Base-by-base conservation (phyloP, 1,140 invertebrate genomes). In the Adoxophyes honmai region DNA sequence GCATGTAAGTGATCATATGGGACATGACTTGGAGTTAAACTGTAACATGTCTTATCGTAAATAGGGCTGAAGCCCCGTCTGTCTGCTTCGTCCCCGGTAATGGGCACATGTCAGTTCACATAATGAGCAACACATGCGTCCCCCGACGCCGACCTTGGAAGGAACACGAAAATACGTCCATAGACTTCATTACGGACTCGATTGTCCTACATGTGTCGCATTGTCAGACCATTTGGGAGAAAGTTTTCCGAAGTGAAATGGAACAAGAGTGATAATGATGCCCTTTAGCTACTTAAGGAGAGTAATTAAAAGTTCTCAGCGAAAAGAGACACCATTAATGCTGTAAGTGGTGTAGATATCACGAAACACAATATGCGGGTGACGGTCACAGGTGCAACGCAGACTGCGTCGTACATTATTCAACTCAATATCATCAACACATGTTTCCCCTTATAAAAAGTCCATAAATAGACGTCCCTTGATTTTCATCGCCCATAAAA, bases 401-500 rank as follows among this genome's bases (percentile, higher is more conserved):
- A 65, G 66, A 64, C 42, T 48, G 42, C 57, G 61, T 60, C 59
- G 57, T 55, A 34, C 42, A 51, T 62, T 60, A 66, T 63, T 65
- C 56, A 62, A 61, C 63, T 73, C 62, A 72, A 73, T 70, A 73
- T 70, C 66, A 77, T 82, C 68, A 74, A 78, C 78, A 81, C 73
- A 81, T 80, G 79, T 77, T 77, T 64, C 65, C 61, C 61, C 59
- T 69, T 75, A 74, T 62, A 78, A 75, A 76, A 54, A 55, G 55
- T 54, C 68, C 70, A 68, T 78, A 82, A 81, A 81, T 78, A 79
- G 66, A 75, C 70, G 68, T 76, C 75, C 76, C 69, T 69, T 64
- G 70, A 75, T 72, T 74, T 83, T 81, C 77, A 82, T 79, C 73
- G 78, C 59, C 71, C 69, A 78, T 79, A 85, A 81, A 79, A 67